These are phyloP conservation scores for Mionectes macconnelli DNA, from an alignment of 2,113 vertebrate genomes.

Conservation along the genomic window DNA sequence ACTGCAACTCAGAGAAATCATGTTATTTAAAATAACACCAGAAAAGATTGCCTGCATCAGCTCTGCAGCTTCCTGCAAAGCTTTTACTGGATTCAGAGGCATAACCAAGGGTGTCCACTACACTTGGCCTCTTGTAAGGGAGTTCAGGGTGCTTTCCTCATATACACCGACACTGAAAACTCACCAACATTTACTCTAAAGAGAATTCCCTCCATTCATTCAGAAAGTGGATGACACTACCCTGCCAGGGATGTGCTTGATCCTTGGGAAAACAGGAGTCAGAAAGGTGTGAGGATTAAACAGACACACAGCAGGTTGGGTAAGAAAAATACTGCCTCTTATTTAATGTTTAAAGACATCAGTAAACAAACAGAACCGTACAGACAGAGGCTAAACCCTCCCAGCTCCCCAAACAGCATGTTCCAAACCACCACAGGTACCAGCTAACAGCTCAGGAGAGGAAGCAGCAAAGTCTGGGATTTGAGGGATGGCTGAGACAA, in stretches of 20 bases:
- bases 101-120: accelerated
- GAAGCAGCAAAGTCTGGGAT: neutral
- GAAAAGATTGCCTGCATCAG: neutral
- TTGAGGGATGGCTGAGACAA: neutral
- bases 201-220: neutral
- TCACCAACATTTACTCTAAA: neutral
- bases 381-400: constrained; percentile 22
- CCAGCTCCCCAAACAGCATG: neutral
- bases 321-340: constrained; percentile 78
- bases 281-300: neutral
- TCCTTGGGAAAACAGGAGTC: neutral
- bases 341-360: constrained; percentile 75
- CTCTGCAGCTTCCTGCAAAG: neutral
- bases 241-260: accelerated
- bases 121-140: accelerated
- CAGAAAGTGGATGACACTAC: neutral
- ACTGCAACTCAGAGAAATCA: neutral
- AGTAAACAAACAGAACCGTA: constrained; percentile 67
- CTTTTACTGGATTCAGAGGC: neutral
- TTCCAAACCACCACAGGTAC: neutral
- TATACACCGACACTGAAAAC: neutral
- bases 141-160: neutral
- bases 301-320: neutral
- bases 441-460: neutral
- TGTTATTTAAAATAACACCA: neutral